Conservation (phyloP, 2,113 vertebrate genomes). For the Leiothrix lutea region DNA sequence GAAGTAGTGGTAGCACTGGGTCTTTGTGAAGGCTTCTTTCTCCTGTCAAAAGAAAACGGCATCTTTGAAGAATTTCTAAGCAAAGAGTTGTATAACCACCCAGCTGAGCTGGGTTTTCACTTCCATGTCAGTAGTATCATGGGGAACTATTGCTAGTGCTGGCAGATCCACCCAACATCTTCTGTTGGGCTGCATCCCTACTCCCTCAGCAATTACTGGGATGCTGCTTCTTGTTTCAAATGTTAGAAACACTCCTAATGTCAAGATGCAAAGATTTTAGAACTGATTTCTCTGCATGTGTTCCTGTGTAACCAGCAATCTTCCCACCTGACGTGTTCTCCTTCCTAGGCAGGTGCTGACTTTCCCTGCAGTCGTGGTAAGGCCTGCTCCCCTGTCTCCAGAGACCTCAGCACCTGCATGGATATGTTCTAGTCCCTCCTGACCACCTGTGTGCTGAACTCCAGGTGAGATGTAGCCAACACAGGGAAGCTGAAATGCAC, state of each 20-base stretch:
- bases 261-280: background rate
- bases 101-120: background rate
- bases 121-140: background rate
- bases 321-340: background rate
- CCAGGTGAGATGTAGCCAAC: background rate
- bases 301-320: background rate
- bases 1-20: constrained; percentile 94
- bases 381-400: background rate
- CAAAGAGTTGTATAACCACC: background rate
- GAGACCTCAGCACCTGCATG: background rate
- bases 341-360: background rate
- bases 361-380: background rate
- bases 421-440: background rate
- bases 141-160: background rate
- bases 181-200: background rate
- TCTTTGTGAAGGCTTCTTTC: constrained; percentile 91
- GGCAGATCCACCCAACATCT: background rate
- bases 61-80: background rate
- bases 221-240: background rate
- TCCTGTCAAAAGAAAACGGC: constrained; percentile 72
- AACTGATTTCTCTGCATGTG: background rate
- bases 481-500: background rate
- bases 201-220: background rate
- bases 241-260: background rate
- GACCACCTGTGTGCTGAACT: background rate